A percentile compares a stretch with the other conserved stretches of the same genome.
phyloP scores from a whole-genome alignment of 2,888 invertebrate species.

The Drosophila diplacantha region DNA sequence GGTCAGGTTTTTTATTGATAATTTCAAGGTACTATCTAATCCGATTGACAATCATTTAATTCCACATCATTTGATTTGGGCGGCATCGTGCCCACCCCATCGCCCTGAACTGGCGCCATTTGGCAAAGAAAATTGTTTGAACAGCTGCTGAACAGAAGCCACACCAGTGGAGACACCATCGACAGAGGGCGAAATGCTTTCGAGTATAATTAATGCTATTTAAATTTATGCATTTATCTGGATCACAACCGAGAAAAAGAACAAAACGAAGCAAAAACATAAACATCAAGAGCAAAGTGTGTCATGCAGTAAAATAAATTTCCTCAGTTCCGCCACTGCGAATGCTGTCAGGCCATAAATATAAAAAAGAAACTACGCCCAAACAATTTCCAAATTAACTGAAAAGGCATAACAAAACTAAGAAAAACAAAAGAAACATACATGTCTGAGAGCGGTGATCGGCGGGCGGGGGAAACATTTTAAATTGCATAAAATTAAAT shows the following conservation, averaged over 20 bases:
- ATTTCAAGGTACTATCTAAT: not conserved
- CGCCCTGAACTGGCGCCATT: conserved; percentile 45
- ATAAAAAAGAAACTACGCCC: conserved; percentile 48
- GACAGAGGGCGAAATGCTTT: conserved; percentile 32
- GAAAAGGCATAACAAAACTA: conserved; percentile 24
- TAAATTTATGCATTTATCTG: conserved; percentile 53
- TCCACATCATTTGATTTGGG: conserved; percentile 1
- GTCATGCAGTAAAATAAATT: conserved; percentile 61
- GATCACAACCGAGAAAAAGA: conserved; percentile 27
- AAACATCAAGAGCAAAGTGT: conserved; percentile 48
- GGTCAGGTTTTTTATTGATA: not conserved
- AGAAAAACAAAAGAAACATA: conserved; percentile 33
- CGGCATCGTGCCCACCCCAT: conserved; percentile 29
- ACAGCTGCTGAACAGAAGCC: conserved; percentile 44
- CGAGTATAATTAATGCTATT: conserved; percentile 48
- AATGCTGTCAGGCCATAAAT: conserved; percentile 61
- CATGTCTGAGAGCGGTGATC: conserved; percentile 12
- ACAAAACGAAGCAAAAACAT: conserved; percentile 28
- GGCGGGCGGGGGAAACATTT: conserved; percentile 38
- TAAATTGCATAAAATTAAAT: conserved; percentile 69
- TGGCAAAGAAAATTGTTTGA: conserved; percentile 45
- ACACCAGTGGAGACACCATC: conserved; percentile 15
- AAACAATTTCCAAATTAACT: conserved; percentile 55
- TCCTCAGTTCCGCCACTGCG: conserved; percentile 33
- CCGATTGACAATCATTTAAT: conserved; percentile 6